Evolutionary conservation across 2,888 invertebrate genomes (phyloP).

Genomic region (Andrena bucephala): DNA sequence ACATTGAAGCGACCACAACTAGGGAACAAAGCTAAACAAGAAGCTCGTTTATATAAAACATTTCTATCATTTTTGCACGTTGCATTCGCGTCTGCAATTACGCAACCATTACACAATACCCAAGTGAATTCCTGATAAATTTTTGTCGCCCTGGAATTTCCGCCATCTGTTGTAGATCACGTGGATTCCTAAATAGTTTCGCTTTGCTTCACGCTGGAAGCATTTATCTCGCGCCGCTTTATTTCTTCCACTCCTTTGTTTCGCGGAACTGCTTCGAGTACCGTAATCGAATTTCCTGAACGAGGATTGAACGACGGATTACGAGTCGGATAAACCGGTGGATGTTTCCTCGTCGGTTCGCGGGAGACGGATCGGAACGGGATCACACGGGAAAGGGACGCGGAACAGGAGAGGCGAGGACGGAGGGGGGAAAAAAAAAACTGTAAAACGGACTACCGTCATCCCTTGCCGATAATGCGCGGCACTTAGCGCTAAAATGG

Average conservation of each 20-base stretch:
- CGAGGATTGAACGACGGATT: conserved; percentile 11
- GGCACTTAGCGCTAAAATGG: conserved; percentile 79
- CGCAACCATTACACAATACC: neutral
- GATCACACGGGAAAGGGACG: conserved; percentile 13
- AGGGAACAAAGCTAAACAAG: neutral
- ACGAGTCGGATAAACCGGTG: neutral
- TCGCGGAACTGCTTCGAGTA: neutral
- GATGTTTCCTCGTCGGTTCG: neutral
- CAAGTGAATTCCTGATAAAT: neutral
- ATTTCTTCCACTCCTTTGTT: neutral
- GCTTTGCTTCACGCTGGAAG: neutral
- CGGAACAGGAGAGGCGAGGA: neutral
- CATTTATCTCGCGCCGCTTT: neutral
- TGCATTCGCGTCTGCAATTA: neutral
- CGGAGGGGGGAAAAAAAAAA: conserved; percentile 23
- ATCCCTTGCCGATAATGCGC: conserved; percentile 75
- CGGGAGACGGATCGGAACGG: conserved; percentile 6
- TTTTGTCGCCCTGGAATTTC: neutral
- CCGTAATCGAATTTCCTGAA: conserved; percentile 14
- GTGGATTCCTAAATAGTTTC: neutral
- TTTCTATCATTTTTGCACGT: neutral
- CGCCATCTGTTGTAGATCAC: neutral
- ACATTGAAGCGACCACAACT: too few relatives aligned
- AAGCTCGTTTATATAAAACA: neutral
- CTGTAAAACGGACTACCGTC: conserved; percentile 64